Conservation (phyloP, 2,113 vertebrate species). For the Malaclemys terrapin region DNA sequence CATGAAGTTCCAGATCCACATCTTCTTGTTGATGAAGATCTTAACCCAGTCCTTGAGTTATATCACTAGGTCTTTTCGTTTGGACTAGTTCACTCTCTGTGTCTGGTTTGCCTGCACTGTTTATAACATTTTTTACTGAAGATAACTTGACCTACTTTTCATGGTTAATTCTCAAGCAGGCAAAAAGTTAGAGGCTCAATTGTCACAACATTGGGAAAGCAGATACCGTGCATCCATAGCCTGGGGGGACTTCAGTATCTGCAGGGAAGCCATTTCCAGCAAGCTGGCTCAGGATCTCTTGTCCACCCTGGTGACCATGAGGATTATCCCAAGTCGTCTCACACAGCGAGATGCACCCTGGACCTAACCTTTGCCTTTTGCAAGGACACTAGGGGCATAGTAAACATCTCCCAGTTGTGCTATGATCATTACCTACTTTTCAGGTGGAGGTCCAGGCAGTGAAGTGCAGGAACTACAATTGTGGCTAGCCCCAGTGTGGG, state of each 20-base stretch:
- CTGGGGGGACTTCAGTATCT: neutral
- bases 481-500: neutral
- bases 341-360: neutral
- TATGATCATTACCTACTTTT: neutral
- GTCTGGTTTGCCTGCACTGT: neutral
- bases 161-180: neutral
- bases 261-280: too few relatives aligned
- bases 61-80: neutral
- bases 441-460: neutral
- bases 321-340: neutral
- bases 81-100: neutral
- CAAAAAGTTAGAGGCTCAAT: neutral
- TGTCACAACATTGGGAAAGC: neutral
- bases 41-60: neutral
- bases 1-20: neutral
- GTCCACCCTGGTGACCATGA: neutral
- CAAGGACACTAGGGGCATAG: neutral
- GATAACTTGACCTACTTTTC: neutral
- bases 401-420: neutral
- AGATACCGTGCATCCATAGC: neutral
- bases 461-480: fast-evolving
- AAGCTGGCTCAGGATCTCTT: too few relatives aligned
- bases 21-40: neutral
- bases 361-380: neutral
- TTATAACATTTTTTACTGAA: neutral